Evolutionary conservation across 2,113 vertebrate species (phyloP), one percentile per base, ranked within the genome.

Genomic region (Leptosomus discolor): DNA sequence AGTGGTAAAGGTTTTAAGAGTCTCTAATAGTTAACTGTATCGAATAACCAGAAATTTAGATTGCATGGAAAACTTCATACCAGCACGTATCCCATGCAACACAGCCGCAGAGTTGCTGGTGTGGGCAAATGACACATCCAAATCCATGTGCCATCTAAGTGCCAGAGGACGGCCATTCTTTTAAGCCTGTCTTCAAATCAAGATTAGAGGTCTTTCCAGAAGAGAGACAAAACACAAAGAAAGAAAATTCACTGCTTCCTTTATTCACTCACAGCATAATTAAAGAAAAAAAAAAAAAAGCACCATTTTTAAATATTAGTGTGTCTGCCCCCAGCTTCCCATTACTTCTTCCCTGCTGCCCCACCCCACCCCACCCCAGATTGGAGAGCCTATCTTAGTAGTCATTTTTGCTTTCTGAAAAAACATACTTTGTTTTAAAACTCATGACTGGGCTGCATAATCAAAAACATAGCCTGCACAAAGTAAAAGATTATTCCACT

Each of bases 321-420:
- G 73, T 13, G 29, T 41, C 29, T 68, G 48, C 53, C 34, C 87
- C 54, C 65, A 61, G 45, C 10, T 50, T 80, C 58, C 51, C 32
- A 50, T 14, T 36, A 51, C 8, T 37, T 41, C 41, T 30, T 41
- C 19, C 17, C n/a, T n/a, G n/a, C n/a, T n/a, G n/a, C n/a, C n/a
- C n/a, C n/a, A n/a, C n/a, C n/a, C n/a, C n/a, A n/a, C n/a, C n/a
- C 5, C 15, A 5, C 3, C 10, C 3, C 6, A 1, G 19, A 76
- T 6, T 39, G 37, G 11, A 56, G 6, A 34, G 9, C 36, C 32
- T 61, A 34, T 67, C 53, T 81, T 39, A 73, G 21, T 9, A 61
- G 34, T 11, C 1, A 46, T 30, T 90, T 68, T 63, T 61, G 50
- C 50, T 36, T 90, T 73, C 41, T 37, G 23, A 69, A 74, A n/a